Conservation (phyloP, 1,140 invertebrate species). For the Drosophila auraria region DNA sequence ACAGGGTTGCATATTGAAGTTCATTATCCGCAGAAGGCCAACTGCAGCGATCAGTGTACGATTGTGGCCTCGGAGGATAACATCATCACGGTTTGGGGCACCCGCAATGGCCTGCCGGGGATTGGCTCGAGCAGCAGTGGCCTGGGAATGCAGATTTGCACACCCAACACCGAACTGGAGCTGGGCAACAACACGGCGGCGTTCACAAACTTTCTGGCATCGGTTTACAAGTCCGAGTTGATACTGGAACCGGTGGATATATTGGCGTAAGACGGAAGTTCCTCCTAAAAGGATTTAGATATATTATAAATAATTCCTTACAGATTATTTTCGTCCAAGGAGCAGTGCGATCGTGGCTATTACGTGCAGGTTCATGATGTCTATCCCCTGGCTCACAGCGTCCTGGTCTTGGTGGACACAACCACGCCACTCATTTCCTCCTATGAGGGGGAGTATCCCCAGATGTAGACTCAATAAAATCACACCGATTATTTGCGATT, state of each 20-base stretch:
- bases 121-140: slow-evolving; percentile 58
- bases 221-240: slow-evolving; percentile 85
- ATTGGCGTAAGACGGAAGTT: slow-evolving; percentile 85
- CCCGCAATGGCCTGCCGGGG: slow-evolving; percentile 85
- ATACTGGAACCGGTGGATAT: slow-evolving; percentile 86
- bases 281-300: background rate
- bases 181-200: slow-evolving; percentile 81
- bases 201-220: slow-evolving; percentile 84
- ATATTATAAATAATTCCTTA: background rate
- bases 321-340: slow-evolving; percentile 87
- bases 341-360: slow-evolving; percentile 86
- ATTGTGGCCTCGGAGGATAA: slow-evolving; percentile 89
- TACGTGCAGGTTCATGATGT: slow-evolving; percentile 87
- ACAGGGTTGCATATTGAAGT: background rate
- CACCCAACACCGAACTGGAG: slow-evolving; percentile 64
- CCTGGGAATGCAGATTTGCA: slow-evolving; percentile 65
- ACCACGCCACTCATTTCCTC: slow-evolving; percentile 87
- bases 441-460: slow-evolving; percentile 52
- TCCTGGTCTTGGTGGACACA: slow-evolving; percentile 88
- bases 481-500: background rate
- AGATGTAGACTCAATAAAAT: slow-evolving; percentile 8
- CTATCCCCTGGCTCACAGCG: slow-evolving; percentile 87
- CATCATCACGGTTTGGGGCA: slow-evolving; percentile 90
- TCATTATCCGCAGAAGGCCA: slow-evolving; percentile 60
- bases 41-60: slow-evolving; percentile 89